Evolutionary conservation across 2,797 vertebrate species (phyloP).

Genomic region (Siniperca obscura): DNA sequence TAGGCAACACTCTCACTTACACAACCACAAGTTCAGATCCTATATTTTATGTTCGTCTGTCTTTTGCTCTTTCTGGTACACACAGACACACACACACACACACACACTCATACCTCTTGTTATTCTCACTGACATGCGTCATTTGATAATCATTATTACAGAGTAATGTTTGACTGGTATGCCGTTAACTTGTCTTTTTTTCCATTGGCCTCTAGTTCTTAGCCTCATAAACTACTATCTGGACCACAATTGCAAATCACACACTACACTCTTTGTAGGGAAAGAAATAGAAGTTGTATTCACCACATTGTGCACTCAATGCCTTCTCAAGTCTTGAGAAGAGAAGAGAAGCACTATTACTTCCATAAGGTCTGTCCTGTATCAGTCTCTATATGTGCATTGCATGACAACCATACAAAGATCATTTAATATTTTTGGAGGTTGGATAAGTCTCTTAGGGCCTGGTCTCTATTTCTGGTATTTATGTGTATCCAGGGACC

Average conservation of each 20-base stretch:
- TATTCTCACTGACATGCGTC: constrained; percentile 38
- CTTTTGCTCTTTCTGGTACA: constrained; percentile 3
- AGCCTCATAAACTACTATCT: constrained; percentile 42
- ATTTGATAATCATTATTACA: constrained; percentile 61
- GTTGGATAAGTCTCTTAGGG: constrained; percentile 38
- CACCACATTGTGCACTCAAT: constrained; percentile 37
- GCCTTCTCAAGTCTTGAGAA: constrained; percentile 16
- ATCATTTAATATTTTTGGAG: constrained; percentile 40
- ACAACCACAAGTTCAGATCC: constrained; percentile 49
- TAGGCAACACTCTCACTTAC: constrained; percentile 62
- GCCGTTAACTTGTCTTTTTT: constrained; percentile 38
- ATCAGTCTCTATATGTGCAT: not conserved
- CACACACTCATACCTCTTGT: not conserved
- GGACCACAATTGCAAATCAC: constrained; percentile 50
- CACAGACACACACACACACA: not conserved
- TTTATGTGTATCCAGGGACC: constrained; percentile 55
- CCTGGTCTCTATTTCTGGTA: constrained; percentile 48
- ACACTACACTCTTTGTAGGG: constrained; percentile 26
- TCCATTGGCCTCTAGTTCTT: constrained; percentile 34
- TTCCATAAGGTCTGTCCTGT: not conserved
- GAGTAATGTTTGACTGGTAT: constrained; percentile 58
- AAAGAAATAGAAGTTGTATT: constrained; percentile 32
- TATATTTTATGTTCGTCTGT: constrained; percentile 28
- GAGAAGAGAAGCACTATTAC: not conserved
- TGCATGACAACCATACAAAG: constrained; percentile 39